These are phyloP conservation scores for Glyptemys insculpta DNA, from an alignment of 2,797 vertebrate genomes.

Conservation along the genomic window DNA sequence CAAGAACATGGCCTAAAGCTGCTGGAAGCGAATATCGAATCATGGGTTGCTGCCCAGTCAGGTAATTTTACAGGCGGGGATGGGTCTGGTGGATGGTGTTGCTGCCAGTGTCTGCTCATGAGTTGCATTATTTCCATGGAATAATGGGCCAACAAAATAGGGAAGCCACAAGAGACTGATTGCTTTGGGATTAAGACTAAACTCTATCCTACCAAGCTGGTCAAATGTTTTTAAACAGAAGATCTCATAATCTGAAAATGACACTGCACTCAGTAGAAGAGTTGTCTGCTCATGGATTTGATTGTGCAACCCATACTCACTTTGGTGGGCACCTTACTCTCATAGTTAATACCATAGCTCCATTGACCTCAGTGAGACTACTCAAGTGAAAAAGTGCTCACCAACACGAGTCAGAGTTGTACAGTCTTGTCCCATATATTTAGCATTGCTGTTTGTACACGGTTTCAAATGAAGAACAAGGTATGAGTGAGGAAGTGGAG, in stretches of 20 bases:
- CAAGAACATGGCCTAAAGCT: not conserved
- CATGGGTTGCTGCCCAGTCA: not conserved
- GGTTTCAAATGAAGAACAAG: not conserved
- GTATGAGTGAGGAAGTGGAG: not conserved
- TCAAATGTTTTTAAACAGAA: not conserved
- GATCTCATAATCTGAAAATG: not conserved
- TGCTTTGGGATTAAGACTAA: not conserved
- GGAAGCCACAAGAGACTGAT: not conserved
- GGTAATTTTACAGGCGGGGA: not conserved
- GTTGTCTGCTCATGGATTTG: not conserved
- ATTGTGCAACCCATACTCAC: not conserved
- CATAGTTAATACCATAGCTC: not conserved
- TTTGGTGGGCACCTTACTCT: not conserved
- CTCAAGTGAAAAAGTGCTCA: fast-evolving
- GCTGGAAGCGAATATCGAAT: not conserved
- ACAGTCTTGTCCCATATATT: not conserved
- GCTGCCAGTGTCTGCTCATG: not conserved
- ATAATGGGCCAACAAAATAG: not conserved
- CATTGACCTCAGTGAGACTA: not conserved
- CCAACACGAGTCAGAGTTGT: fast-evolving
- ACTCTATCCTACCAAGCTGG: not conserved
- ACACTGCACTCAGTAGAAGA: not conserved
- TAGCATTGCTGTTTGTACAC: fast-evolving
- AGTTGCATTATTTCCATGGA: not conserved
- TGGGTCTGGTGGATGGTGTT: not conserved